Conservation (phyloP, 2,113 vertebrate genomes). For the Andinoacara biseriatus region DNA sequence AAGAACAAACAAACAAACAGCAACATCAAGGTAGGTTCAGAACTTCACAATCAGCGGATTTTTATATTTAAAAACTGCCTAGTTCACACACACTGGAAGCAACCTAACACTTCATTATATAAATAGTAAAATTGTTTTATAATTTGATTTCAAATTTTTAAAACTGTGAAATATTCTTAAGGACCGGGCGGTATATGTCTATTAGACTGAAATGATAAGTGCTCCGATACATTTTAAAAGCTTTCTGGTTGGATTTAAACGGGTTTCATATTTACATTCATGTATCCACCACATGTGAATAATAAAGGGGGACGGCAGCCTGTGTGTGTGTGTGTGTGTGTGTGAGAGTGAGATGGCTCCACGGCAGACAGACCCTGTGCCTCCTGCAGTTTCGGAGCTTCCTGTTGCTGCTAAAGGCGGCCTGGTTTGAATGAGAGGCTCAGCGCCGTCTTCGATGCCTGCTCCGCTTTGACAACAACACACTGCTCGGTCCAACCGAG, state of each 20-base stretch:
- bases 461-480: not conserved
- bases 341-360: not conserved
- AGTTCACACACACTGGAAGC: not conserved
- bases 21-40: not conserved
- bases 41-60: not conserved
- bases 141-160: not conserved
- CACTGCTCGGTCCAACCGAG: not conserved
- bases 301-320: too few species aligned
- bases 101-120: not conserved
- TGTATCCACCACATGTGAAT: too few species aligned
- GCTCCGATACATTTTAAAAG: not conserved
- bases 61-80: too few species aligned
- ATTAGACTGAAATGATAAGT: not conserved
- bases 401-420: constrained; percentile 70
- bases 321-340: too few species aligned
- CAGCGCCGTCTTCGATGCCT: not conserved
- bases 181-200: not conserved
- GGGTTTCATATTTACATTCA: too few species aligned
- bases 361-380: constrained; percentile 27
- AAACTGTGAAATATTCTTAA: not conserved
- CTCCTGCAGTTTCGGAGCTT: constrained; percentile 53
- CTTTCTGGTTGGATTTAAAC: not conserved
- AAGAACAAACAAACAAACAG: too few species aligned
- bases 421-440: constrained; percentile 73
- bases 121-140: not conserved